phyloP scores from a whole-genome alignment of 92 coral and sea anemone genomes.

The Palythoa grandis region DNA sequence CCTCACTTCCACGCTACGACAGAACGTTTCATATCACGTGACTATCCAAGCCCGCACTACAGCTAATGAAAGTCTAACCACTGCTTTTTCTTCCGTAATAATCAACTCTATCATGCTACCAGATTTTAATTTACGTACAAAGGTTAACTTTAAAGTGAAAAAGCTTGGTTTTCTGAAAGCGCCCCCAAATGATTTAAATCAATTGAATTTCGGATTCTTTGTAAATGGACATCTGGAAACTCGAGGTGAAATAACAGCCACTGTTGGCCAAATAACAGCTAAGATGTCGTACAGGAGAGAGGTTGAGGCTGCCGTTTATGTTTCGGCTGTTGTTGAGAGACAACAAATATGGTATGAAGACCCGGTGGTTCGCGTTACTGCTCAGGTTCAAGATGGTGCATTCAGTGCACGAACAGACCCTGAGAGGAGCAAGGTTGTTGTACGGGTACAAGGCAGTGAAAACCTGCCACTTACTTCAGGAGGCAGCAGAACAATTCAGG shows the following conservation, averaged over 20 bases:
- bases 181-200: neutral
- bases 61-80: neutral
- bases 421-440: constrained; percentile 56
- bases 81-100: constrained; percentile 2
- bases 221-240: constrained; percentile 45
- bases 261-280: constrained; percentile 48
- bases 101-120: constrained; percentile 29
- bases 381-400: constrained; percentile 61
- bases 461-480: constrained; percentile 18
- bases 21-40: constrained; percentile 43
- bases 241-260: constrained; percentile 47
- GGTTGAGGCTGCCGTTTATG: constrained; percentile 40
- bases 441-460: constrained; percentile 52
- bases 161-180: constrained; percentile 49
- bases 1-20: neutral
- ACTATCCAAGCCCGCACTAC: constrained; percentile 41
- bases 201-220: constrained; percentile 56
- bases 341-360: constrained; percentile 50
- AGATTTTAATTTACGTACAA: constrained; percentile 35
- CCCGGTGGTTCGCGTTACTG: constrained; percentile 54
- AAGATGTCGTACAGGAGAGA: constrained; percentile 21
- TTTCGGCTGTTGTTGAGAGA: constrained; percentile 49
- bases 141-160: constrained; percentile 38
- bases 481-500: constrained; percentile 31
- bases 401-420: constrained; percentile 54